A percentile compares a stretch with the other conserved stretches of the same genome.
Conservation (phyloP, 64 coral and sea anemone species). For the Platygyra sinensis region DNA sequence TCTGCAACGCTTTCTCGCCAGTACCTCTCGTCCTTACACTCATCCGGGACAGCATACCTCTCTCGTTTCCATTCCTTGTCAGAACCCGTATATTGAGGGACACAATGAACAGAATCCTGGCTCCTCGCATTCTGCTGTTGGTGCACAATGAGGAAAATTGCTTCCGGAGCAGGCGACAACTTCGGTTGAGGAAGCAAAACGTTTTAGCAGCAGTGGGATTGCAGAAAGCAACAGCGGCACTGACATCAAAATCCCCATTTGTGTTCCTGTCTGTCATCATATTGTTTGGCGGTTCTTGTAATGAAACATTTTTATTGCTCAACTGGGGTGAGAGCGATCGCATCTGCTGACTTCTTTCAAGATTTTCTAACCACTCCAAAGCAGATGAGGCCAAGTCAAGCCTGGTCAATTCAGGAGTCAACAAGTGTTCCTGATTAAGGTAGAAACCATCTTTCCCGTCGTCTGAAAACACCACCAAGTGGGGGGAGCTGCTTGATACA, state of each 20-base stretch:
- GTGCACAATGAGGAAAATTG: background rate
- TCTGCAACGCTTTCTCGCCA: conserved; percentile 10
- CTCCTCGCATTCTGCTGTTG: background rate
- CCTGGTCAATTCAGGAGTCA: background rate
- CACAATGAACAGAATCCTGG: background rate
- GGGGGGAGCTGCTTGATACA: conserved; percentile 1
- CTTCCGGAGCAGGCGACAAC: background rate
- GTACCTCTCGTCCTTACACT: conserved; percentile 9
- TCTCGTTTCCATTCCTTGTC: conserved; percentile 1
- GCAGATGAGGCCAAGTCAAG: background rate
- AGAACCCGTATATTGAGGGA: background rate
- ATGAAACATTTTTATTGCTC: background rate
- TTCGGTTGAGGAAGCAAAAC: background rate
- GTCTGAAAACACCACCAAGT: background rate
- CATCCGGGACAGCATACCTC: background rate
- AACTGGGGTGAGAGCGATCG: background rate
- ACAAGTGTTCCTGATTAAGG: background rate
- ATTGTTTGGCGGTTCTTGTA: background rate
- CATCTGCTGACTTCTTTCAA: background rate
- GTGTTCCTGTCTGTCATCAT: background rate
- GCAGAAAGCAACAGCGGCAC: background rate
- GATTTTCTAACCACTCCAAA: background rate
- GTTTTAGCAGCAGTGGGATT: background rate
- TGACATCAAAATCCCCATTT: background rate
- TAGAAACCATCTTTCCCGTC: background rate